Percentiles rank a stretch among this genome's conserved stretches.
These are phyloP conservation scores for Chunga burmeisteri DNA, from an alignment of 2,113 vertebrate genomes.

Conservation along the genomic window DNA sequence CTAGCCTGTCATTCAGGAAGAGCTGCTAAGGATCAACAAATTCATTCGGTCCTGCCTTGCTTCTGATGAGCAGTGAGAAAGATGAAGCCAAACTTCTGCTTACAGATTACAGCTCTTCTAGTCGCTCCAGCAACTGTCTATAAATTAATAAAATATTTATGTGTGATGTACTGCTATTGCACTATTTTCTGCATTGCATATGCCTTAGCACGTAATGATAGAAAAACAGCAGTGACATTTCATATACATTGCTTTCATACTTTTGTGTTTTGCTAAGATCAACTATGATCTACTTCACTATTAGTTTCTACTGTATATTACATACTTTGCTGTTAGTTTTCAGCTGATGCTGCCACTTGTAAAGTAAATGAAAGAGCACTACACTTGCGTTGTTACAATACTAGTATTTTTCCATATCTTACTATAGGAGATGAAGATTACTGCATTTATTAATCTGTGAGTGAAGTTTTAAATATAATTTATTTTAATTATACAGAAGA, in stretches of 20 bases:
- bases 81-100: not conserved
- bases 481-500: not conserved
- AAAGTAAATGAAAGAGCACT: not conserved
- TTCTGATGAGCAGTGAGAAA: not conserved
- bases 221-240: not conserved
- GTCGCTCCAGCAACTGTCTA: not conserved
- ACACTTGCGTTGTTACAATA: not conserved
- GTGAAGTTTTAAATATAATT: not conserved
- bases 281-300: not conserved
- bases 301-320: not conserved
- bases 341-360: not conserved
- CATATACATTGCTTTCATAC: not conserved
- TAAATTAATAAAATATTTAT: not conserved
- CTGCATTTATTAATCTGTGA: not conserved
- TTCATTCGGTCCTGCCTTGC: not conserved
- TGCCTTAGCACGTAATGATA: not conserved
- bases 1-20: not conserved
- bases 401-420: not conserved
- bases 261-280: not conserved
- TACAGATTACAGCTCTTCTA: not conserved
- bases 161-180: not conserved
- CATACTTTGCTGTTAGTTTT: not conserved
- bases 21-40: not conserved
- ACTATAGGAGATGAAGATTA: not conserved
- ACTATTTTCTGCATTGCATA: not conserved